Evolutionary conservation across 1,140 invertebrate genomes (phyloP), one percentile per base, ranked within the genome.

Genomic region (Achatina immaculata): DNA sequence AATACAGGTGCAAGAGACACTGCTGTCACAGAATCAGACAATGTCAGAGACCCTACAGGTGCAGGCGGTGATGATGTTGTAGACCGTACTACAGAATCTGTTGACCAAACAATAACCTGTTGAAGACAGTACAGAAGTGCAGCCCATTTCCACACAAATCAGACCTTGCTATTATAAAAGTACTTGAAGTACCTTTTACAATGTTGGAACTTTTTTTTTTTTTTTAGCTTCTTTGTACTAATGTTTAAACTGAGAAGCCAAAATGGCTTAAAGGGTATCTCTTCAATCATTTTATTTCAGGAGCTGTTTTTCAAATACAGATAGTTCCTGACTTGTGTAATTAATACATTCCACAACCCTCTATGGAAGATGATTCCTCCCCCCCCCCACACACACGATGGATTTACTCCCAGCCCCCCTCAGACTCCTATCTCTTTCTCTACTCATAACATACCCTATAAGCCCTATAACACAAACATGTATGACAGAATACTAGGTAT

Each of bases 21-120:
- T 4, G 96, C 95, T n/a, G 96, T 97, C 2, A 97, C 93, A 0
- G 96, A 95, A 81, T 94, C 92, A 71, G 93, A 91, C 19, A 89
- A 82, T 73, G 90, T 87, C 34, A 89, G 36, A 72, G 75, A 82
- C 11, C 48, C 82, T 69, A 83, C 81, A 68, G 81, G 85, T 66
- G 68, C 71, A 14, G 79, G 78, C 36, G 74, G 66, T 40, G 31
- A 82, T 14, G 38, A 83, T 73, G 62, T 40, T 55, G 28, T 38
- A 55, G 36, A 74, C 80, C 48, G 66, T 62, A 19, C 86, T 83
- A 85, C 82, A 78, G 85, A 77, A 83, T 86, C 89, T 76, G 86
- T 83, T 28, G 86, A 90, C 95, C 95, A 96, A 2, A 90, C 81
- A 48, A 88, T 83, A 40, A 89, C 86, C 90, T 91, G 72, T 34